These are phyloP conservation scores for Lathamus discolor DNA, from an alignment of 2,113 vertebrate species.

Conservation along the genomic window DNA sequence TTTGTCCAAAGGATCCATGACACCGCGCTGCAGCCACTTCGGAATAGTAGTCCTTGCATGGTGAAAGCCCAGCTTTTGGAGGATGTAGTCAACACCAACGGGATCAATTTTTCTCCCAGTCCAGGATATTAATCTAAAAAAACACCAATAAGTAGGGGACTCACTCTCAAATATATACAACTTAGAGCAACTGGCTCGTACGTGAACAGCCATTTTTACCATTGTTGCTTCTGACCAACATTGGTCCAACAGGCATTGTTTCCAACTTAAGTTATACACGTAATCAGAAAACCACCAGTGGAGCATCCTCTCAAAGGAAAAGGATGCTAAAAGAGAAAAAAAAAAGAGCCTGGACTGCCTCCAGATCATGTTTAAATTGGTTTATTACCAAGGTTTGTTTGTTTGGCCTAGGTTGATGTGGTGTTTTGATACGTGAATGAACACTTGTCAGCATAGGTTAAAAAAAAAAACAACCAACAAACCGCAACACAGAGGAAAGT, in stretches of 20 bases:
- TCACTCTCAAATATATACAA: not conserved
- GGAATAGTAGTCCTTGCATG: slow-evolving; percentile 99
- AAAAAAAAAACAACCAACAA: not conserved
- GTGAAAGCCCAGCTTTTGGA: slow-evolving; percentile 97
- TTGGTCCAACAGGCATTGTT: not conserved
- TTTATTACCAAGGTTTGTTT: not conserved
- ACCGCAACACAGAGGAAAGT: not conserved
- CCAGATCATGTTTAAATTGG: not conserved
- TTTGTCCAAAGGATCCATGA: slow-evolving; percentile 99
- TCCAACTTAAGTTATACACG: not conserved
- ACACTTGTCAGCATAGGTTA: not conserved
- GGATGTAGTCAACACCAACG: slow-evolving; percentile 96
- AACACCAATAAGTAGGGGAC: not conserved
- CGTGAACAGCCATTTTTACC: not conserved
- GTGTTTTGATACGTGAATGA: not conserved
- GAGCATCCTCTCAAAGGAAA: not conserved
- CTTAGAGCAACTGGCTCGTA: not conserved
- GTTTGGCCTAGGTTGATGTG: not conserved
- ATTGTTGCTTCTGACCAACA: not conserved
- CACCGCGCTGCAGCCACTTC: slow-evolving; percentile 98
- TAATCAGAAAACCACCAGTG: not conserved
- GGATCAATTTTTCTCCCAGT: slow-evolving; percentile 98
- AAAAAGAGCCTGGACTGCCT: not conserved
- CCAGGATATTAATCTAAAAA: slow-evolving; percentile 94
- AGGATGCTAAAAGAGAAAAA: not conserved